Evolutionary conservation across 2,888 invertebrate species (phyloP).

Genomic region (Melieria crassipennis): DNA sequence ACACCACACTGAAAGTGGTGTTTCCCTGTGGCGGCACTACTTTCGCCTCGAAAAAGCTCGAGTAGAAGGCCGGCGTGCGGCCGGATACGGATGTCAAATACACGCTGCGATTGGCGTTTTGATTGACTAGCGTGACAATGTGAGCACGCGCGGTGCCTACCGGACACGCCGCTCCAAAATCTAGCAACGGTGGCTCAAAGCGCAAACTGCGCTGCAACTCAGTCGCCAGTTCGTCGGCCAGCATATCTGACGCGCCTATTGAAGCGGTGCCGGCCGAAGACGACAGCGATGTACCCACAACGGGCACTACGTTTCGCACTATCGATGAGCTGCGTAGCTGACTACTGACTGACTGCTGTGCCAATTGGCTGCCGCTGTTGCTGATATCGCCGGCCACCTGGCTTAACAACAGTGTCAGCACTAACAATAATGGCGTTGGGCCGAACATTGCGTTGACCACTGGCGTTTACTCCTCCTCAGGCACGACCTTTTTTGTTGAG

Average conservation of each 20-base stretch:
- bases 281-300: not conserved
- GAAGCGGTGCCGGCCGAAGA: not conserved
- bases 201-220: conserved; percentile 49
- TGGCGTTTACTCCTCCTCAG: not conserved
- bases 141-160: conserved; percentile 89
- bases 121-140: conserved; percentile 88
- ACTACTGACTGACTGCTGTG: not conserved
- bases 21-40: conserved; percentile 92
- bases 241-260: not conserved
- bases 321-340: too few species aligned
- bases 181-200: conserved; percentile 68
- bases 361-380: not conserved
- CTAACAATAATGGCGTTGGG: conserved; percentile 12
- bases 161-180: conserved; percentile 74
- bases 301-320: too few species aligned
- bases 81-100: conserved; percentile 95
- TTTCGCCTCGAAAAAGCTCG: conserved; percentile 96
- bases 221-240: not conserved
- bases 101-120: conserved; percentile 84
- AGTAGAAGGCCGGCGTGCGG: conserved; percentile 94
- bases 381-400: conserved; percentile 19
- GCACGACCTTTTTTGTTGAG: not conserved
- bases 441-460: conserved; percentile 10
- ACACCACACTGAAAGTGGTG: conserved; percentile 95
- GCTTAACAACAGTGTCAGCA: conserved; percentile 19